Evolutionary conservation across 1,140 invertebrate species (phyloP), one percentile per base, ranked within the genome.

Genomic region (Drosophila seguyi): DNA sequence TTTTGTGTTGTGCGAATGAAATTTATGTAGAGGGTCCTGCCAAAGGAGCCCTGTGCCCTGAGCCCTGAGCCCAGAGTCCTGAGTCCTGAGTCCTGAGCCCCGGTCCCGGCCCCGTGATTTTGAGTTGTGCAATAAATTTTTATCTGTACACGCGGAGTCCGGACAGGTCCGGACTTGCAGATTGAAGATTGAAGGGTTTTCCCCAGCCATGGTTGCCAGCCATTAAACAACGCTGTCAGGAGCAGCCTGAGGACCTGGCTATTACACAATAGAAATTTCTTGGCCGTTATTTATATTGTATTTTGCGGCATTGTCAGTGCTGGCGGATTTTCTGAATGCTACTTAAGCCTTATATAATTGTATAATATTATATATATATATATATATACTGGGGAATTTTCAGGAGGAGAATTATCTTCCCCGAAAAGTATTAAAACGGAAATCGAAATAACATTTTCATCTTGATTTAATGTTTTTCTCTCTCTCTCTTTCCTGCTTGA

Each of bases 121-220:
- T 88, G 84, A 88, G 85, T 84, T 88, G 85, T 88, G 84, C 84
- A 88, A 88, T 88, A 88, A 88, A 88, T 90, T 88, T 90, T 90
- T 88, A 88, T 88, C 85, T 88, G 68, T 90, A 90, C 84, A 88
- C 78, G 85, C 84, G 80, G 79, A 60, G 72, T 63, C 55, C 73
- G 60, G 55, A 66, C 69, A 65, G 56, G 44, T 71, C 47, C 55
- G 73, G 48, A 18, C 27, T 50, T 50, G 50, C 29, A 55, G 52
- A 55, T 55, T 22, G 29, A 22, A 36, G 42, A 59, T 53, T 53
- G 62, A 75, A 50, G 74, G 73, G 74, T 39, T 72, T 48, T 38
- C 38, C 20, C 16, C 6, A 29, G 29, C 61, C 38, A 39, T 18
- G 59, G 79, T 25, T 27, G 45, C 22, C 45, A 47, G 65, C 85